These are phyloP conservation scores for Pitta sordida DNA, from an alignment of 2,113 vertebrate genomes.

Conservation along the genomic window DNA sequence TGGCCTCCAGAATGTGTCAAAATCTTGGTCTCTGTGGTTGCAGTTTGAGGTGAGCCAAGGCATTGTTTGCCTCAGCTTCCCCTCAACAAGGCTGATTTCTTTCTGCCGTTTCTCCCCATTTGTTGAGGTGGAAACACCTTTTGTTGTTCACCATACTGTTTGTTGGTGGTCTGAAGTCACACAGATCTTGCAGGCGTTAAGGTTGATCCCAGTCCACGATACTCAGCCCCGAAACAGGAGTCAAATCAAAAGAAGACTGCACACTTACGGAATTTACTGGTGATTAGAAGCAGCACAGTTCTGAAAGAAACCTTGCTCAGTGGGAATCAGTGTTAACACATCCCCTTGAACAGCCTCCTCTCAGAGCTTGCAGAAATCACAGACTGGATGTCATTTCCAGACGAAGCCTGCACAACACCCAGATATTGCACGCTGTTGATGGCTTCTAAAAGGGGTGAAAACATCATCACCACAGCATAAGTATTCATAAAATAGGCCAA, in stretches of 20 bases:
- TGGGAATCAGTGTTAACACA: background rate
- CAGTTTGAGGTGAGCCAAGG: background rate
- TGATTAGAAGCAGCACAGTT: background rate
- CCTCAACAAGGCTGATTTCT: background rate
- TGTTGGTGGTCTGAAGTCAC: background rate
- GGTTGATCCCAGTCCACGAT: rapidly evolving
- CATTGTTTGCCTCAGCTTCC: background rate
- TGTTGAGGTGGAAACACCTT: background rate
- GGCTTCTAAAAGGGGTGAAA: slow-evolving; percentile 32
- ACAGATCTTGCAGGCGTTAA: background rate
- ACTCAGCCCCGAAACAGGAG: background rate
- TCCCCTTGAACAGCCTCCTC: background rate
- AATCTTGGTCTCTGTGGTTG: background rate
- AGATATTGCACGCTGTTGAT: background rate
- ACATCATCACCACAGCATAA: background rate
- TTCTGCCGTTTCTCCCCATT: background rate
- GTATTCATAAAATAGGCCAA: background rate
- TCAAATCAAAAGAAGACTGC: too few relatives aligned
- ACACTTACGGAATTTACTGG: too few relatives aligned
- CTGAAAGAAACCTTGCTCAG: background rate
- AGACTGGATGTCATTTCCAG: background rate
- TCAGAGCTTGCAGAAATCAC: background rate
- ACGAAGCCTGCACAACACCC: background rate
- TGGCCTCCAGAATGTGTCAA: background rate
- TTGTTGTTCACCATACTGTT: background rate